These are phyloP conservation scores for Ostrea denselamellosa DNA, from an alignment of 1,140 invertebrate genomes.

Conservation along the genomic window DNA sequence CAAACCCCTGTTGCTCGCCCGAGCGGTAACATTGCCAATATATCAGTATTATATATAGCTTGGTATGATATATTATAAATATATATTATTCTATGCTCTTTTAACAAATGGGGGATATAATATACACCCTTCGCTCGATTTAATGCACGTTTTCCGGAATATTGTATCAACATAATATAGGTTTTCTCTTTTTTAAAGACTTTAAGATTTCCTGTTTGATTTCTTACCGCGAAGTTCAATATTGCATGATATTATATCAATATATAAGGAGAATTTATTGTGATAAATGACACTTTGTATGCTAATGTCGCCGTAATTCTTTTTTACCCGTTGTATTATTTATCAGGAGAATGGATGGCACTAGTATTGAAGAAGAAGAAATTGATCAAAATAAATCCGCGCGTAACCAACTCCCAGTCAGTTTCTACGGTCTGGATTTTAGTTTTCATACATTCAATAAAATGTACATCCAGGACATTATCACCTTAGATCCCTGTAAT, in stretches of 20 bases:
- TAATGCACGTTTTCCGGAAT: neutral
- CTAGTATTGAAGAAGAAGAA: neutral
- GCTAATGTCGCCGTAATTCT: neutral
- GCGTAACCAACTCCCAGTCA: neutral
- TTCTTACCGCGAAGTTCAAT: neutral
- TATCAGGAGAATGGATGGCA: neutral
- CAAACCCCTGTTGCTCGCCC: too few species aligned
- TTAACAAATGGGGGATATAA: too few species aligned
- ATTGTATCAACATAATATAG: neutral
- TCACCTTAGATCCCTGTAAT: conserved; percentile 51
- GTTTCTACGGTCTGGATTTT: conserved; percentile 48
- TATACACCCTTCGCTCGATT: too few species aligned
- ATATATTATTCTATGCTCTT: too few species aligned
- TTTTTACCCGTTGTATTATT: neutral
- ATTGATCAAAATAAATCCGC: neutral
- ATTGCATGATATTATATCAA: neutral
- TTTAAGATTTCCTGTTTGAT: neutral
- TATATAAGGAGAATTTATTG: neutral
- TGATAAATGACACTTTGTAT: neutral
- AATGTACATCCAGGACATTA: conserved; percentile 60
- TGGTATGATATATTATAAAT: too few species aligned
- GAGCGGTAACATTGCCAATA: too few species aligned
- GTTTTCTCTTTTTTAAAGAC: neutral
- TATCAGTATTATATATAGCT: too few species aligned
- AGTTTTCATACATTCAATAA: conserved; percentile 61